A percentile compares a stretch with the other conserved stretches of the same genome.
Conservation (phyloP, 1,140 invertebrate genomes). For the Agraylea sexmaculata region DNA sequence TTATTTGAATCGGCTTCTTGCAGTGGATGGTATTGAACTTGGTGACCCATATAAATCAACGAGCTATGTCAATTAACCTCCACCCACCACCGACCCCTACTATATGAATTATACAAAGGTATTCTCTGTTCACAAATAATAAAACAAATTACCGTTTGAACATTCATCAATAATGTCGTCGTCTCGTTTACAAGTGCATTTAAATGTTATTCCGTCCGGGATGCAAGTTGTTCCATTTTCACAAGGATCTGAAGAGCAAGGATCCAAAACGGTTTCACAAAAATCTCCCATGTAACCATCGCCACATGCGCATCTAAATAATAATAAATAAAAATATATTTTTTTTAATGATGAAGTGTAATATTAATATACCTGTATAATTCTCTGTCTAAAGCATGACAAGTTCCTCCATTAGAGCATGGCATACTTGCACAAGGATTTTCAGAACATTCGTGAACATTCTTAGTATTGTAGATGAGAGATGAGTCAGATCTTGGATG, state of each 20-base stretch:
- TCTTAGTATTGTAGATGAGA: slow-evolving; percentile 27
- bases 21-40: too few species aligned
- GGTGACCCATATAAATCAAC: too few species aligned
- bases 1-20: slow-evolving; percentile 51
- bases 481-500: slow-evolving; percentile 15
- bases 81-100: too few species aligned
- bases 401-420: slow-evolving; percentile 71
- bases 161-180: slow-evolving; percentile 15
- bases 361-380: slow-evolving; percentile 17
- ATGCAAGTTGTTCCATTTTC: slow-evolving; percentile 52
- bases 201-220: slow-evolving; percentile 22
- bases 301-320: slow-evolving; percentile 16
- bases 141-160: slow-evolving; percentile 14
- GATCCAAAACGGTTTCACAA: slow-evolving; percentile 34
- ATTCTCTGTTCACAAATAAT: slow-evolving; percentile 40
- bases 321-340: slow-evolving; percentile 4
- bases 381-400: slow-evolving; percentile 51
- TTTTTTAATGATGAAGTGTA: not conserved
- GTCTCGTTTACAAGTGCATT: slow-evolving; percentile 12
- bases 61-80: too few species aligned
- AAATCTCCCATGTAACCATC: slow-evolving; percentile 19
- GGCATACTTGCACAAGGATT: slow-evolving; percentile 68
- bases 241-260: slow-evolving; percentile 56
- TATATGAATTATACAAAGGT: too few species aligned
- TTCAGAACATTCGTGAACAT: slow-evolving; percentile 55